Base-by-base conservation (phyloP, 2,888 invertebrate species). In the Charanyca ferruginea region DNA sequence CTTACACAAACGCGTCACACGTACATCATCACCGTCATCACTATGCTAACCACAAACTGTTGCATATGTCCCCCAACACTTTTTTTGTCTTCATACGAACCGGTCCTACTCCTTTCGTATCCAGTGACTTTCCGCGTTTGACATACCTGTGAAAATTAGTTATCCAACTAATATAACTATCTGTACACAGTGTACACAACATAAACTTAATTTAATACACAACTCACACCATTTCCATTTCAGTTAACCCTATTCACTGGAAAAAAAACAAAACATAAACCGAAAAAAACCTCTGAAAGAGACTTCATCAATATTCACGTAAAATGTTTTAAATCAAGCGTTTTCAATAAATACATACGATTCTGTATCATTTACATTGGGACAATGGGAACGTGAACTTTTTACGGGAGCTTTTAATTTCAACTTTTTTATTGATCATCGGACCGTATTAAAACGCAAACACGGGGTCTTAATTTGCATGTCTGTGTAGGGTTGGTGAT, bases 381-480 rank as follows among this genome's bases (percentile, higher is more conserved):
- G 61, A 78, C 68, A 79, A 77, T 74, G 68, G 52, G 70, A 73
- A 65, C 55, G 71, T 71, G 55, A 59, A 75, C 63, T 71, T 81
- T 78, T 67, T 58, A 60, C 55, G 60, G 57, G 72, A 73, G 71
- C 75, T 74, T 85, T 85, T 83, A 83, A 83, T 83, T 83, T 72
- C 55, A 79, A 79, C 74, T 80, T 85, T 83, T 74, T 79, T 83
- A 85, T 88, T 83, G 89, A 87, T 85, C 89, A 81, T 80, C 82
- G 83, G 83, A 79, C 77, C 81, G 84, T 83, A 83, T 85, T 87
- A 83, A 84, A 85, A 84, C 77, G 83, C 84, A 85, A 85, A 87
- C 83, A 77, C 61, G 63, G 73, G 79, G 78, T 81, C 78, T 83
- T 85, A 69, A 87, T 88, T 87, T 85, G 80, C 88, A 87, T 87